Percentiles rank a stretch among this genome's conserved stretches.
phyloP scores from a whole-genome alignment of 1,140 invertebrate genomes.

The Hirudo medicinalis region DNA sequence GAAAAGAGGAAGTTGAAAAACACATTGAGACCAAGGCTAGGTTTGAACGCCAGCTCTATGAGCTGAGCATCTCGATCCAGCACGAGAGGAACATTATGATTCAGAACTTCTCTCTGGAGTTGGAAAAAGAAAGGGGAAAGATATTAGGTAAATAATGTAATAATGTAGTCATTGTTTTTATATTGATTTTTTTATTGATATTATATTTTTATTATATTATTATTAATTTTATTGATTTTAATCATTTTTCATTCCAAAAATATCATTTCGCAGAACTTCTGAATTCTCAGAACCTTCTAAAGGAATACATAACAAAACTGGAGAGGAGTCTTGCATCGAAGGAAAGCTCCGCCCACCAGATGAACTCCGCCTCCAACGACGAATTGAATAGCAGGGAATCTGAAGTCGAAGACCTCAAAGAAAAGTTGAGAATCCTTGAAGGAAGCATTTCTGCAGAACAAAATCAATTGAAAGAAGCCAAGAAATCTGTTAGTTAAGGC shows the following conservation, averaged over 20 bases:
- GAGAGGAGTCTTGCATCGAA: constrained; percentile 25
- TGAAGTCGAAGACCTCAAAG: constrained; percentile 21
- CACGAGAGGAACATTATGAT: no score
- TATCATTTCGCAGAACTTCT: constrained; percentile 7
- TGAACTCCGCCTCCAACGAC: constrained; percentile 22
- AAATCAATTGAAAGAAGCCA: constrained; percentile 25
- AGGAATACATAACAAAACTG: constrained; percentile 25
- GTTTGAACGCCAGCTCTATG: no score
- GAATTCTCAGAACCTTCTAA: constrained; percentile 25
- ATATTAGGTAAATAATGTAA: constrained; percentile 37
- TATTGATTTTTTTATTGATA: no score
- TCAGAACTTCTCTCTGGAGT: constrained; percentile 30
- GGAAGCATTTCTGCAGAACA: constrained; percentile 26
- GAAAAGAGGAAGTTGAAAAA: no score
- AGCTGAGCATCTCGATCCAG: no score
- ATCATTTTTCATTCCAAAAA: background rate
- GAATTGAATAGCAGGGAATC: constrained; percentile 18
- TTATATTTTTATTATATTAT: background rate
- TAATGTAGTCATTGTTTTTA: constrained; percentile 2
- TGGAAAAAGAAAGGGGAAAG: constrained; percentile 42
- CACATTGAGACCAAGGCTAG: no score
- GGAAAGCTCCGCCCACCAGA: constrained; percentile 24
- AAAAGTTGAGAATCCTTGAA: constrained; percentile 25
- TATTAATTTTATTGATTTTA: constrained; percentile 15
- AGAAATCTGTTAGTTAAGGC: constrained; percentile 20